phyloP scores from a whole-genome alignment of 1,140 invertebrate genomes.

The Euwallacea similis region DNA sequence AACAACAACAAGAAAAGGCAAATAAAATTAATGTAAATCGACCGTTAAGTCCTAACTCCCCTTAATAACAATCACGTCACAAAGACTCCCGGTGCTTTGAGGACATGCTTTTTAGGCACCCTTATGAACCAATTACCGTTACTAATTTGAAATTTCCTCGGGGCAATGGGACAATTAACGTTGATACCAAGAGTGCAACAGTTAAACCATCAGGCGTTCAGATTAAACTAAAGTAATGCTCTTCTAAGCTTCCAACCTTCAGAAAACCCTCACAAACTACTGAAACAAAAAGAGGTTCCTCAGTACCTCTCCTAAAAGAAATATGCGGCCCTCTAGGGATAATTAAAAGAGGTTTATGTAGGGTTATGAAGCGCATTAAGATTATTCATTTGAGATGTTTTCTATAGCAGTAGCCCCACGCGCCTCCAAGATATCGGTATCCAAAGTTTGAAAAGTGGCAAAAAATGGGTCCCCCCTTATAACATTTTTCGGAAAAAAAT shows the following conservation, averaged over 20 bases:
- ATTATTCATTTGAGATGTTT: no score
- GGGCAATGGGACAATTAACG: background rate
- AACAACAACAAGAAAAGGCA: slow-evolving; percentile 2
- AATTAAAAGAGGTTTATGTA: slow-evolving; percentile 45
- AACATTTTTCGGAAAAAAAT: no score
- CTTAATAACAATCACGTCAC: no score
- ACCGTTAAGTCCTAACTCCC: no score
- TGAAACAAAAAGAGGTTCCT: background rate
- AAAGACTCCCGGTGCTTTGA: no score
- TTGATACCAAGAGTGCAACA: background rate
- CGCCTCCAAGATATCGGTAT: no score
- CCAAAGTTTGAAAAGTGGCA: no score
- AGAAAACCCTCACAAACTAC: background rate
- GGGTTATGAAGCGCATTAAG: no score
- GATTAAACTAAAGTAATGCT: background rate
- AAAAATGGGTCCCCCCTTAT: no score
- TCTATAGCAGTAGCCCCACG: no score
- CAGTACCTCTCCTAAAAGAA: slow-evolving; percentile 6
- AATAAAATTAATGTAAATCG: no score
- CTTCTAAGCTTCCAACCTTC: background rate
- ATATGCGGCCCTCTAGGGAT: slow-evolving; percentile 36
- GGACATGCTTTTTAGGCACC: background rate
- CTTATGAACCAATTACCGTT: slow-evolving; percentile 3
- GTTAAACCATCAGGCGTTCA: background rate
- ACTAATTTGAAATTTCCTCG: slow-evolving; percentile 18